phyloP scores from a whole-genome alignment of 2,113 vertebrate genomes.

The Strigops habroptila region DNA sequence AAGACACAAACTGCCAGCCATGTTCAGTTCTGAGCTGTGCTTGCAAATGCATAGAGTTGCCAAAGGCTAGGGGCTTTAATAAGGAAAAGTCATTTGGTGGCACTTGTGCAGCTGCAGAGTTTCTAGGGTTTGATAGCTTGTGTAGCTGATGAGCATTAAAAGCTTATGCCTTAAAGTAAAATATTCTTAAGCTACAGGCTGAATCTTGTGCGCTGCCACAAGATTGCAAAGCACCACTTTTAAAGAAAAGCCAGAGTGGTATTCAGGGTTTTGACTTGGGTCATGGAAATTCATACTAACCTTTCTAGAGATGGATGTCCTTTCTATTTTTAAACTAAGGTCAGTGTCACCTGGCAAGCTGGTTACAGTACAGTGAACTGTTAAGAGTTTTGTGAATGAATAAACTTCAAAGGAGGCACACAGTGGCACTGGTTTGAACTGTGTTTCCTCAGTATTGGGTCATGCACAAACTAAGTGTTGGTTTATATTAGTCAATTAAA shows the following conservation, averaged over 20 bases:
- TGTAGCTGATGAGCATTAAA: background rate
- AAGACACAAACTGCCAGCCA: background rate
- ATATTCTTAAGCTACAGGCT: background rate
- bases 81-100: background rate
- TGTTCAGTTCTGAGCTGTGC: background rate
- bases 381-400: slow-evolving; percentile 44
- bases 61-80: background rate
- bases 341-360: slow-evolving; percentile 44
- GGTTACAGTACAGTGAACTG: slow-evolving; percentile 28
- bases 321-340: slow-evolving; percentile 55
- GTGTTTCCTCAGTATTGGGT: background rate
- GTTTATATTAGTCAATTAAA: background rate
- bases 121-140: background rate
- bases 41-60: background rate
- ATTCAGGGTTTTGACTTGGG: background rate
- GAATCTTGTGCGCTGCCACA: background rate
- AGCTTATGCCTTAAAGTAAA: background rate
- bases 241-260: background rate
- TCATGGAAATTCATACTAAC: background rate
- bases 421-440: background rate
- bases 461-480: background rate
- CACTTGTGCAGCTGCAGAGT: background rate
- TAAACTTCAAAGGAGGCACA: slow-evolving; percentile 10
- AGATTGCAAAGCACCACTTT: background rate
- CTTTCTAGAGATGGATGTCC: slow-evolving; percentile 13